phyloP scores from a whole-genome alignment of 2,113 vertebrate genomes.

The Cairina moschata region DNA sequence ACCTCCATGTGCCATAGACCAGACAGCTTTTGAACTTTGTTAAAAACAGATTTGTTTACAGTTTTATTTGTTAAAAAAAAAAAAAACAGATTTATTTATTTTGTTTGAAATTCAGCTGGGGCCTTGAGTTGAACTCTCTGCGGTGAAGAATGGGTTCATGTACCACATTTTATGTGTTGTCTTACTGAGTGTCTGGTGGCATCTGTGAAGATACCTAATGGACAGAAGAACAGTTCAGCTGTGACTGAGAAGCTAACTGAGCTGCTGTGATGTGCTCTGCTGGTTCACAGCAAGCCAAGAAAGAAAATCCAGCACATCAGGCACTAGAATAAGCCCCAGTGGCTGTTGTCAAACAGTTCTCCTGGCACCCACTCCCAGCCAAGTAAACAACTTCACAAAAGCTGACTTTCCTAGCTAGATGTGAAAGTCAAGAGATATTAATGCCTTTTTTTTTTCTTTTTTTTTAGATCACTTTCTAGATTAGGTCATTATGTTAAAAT shows the following conservation, averaged over 20 bases:
- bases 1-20: not conserved
- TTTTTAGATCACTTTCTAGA: not conserved
- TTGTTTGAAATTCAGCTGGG: not conserved
- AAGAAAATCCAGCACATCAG: not conserved
- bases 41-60: not conserved
- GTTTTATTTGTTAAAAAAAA: no score
- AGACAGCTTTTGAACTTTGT: not conserved
- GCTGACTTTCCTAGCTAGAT: not conserved
- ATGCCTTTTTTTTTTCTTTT: not conserved
- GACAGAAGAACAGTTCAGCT: not conserved
- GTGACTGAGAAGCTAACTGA: not conserved
- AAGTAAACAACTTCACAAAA: not conserved
- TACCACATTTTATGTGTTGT: accelerated
- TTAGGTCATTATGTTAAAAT: not conserved
- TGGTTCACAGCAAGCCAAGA: not conserved
- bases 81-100: not conserved
- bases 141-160: not conserved
- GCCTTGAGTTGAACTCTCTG: not conserved
- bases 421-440: not conserved
- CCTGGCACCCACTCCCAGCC: accelerated
- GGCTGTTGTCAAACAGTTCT: not conserved
- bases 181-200: not conserved
- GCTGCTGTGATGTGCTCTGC: not conserved
- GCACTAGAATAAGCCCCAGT: not conserved
- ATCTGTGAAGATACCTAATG: accelerated